Percentiles rank a stretch among this genome's conserved stretches.
Evolutionary conservation across 2,113 vertebrate genomes (phyloP).

Genomic region (Epinephelus lanceolatus): DNA sequence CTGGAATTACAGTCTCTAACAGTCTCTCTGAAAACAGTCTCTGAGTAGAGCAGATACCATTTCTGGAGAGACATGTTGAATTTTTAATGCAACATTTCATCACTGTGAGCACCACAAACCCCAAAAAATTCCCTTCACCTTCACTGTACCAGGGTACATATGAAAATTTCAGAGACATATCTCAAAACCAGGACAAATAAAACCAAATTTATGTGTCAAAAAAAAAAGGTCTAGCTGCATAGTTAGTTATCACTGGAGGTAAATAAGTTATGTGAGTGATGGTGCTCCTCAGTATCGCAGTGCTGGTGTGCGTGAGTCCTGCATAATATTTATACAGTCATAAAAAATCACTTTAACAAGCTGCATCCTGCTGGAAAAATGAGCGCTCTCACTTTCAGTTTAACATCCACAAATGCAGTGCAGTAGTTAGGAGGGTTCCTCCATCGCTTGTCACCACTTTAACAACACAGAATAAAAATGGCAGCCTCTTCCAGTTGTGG

Average conservation of each 20-base stretch:
- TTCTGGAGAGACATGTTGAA: neutral
- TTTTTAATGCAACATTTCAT: neutral
- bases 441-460: neutral
- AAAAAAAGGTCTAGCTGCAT: neutral
- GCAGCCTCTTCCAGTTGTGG: neutral
- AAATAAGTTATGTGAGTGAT: slow-evolving; percentile 5
- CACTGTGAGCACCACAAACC: neutral
- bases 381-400: neutral
- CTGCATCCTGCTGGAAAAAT: neutral
- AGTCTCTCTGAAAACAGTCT: neutral
- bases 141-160: no score
- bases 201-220: neutral
- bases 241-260: neutral
- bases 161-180: no score
- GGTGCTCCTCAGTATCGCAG: neutral
- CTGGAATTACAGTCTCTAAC: no score
- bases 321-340: neutral
- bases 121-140: no score
- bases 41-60: neutral
- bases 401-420: neutral
- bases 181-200: no score
- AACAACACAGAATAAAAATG: neutral
- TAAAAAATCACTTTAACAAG: slow-evolving; percentile 3
- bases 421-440: neutral
- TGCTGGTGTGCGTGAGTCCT: neutral